Percentiles rank a stretch among this genome's conserved stretches.
These are phyloP conservation scores for Lasioglossum zephyrum DNA, from an alignment of 2,888 invertebrate species.

Conservation along the genomic window DNA sequence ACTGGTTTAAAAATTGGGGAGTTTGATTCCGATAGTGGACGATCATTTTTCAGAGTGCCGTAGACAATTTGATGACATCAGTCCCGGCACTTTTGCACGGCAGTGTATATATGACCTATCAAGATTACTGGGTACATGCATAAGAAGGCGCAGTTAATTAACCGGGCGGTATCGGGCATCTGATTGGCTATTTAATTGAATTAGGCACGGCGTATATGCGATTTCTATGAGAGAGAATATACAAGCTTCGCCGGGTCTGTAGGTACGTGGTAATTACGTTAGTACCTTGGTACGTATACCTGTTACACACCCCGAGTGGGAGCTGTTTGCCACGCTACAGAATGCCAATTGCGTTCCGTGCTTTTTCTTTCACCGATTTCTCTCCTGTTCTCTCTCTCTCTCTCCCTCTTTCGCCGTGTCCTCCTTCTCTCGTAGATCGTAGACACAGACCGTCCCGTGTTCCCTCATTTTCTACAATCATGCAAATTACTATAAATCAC, in stretches of 20 bases:
- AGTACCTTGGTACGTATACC: slow-evolving; percentile 62
- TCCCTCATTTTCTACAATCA: slow-evolving; percentile 65
- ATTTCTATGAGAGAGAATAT: slow-evolving; percentile 69
- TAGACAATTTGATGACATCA: neutral
- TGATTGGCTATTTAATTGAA: slow-evolving; percentile 80
- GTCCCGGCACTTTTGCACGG: neutral
- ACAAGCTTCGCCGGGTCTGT: slow-evolving; percentile 41
- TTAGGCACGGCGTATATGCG: slow-evolving; percentile 70
- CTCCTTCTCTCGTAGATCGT: slow-evolving; percentile 7
- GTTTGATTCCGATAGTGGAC: neutral
- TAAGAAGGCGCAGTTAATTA: slow-evolving; percentile 81
- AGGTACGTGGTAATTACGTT: slow-evolving; percentile 72
- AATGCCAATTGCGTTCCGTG: slow-evolving; percentile 73
- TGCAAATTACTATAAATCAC: slow-evolving; percentile 65
- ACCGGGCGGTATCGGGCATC: slow-evolving; percentile 76
- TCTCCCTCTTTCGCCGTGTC: neutral
- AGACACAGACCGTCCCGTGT: slow-evolving; percentile 18
- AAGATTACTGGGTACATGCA: slow-evolving; percentile 74
- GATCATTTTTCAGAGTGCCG: neutral
- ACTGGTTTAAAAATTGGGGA: neutral
- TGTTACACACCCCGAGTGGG: slow-evolving; percentile 63
- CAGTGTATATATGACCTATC: slow-evolving; percentile 60
- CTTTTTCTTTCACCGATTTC: slow-evolving; percentile 62
- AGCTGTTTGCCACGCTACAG: slow-evolving; percentile 56
- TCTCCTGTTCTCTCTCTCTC: slow-evolving; percentile 32